Conservation (phyloP, 2,113 vertebrate genomes). For the Hydrolagus affinis region DNA sequence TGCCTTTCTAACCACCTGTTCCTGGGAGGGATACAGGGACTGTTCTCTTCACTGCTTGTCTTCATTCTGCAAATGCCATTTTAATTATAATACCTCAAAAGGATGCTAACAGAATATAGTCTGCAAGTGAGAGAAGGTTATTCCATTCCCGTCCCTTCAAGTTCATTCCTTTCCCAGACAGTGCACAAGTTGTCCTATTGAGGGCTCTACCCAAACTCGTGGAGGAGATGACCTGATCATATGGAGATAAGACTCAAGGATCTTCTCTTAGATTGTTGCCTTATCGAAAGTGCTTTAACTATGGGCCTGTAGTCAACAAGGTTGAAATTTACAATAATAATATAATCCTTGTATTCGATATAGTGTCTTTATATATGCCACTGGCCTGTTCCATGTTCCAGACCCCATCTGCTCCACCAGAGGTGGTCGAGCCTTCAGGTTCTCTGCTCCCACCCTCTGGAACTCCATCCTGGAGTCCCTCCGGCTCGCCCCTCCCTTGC, state of each 20-base stretch:
- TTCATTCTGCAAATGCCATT: background rate
- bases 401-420: too few relatives aligned
- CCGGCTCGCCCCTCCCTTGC: too few relatives aligned
- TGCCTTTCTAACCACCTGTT: background rate
- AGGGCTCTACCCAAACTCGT: background rate
- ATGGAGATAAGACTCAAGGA: background rate
- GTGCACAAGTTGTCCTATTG: background rate
- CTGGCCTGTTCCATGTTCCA: too few relatives aligned
- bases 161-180: background rate
- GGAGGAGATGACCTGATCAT: background rate
- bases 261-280: background rate
- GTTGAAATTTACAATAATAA: too few relatives aligned
- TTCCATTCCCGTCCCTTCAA: background rate
- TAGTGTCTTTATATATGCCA: too few relatives aligned
- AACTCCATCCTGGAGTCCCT: too few relatives aligned
- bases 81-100: background rate
- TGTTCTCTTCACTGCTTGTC: background rate
- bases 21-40: background rate
- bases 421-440: too few relatives aligned
- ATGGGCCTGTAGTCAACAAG: background rate
- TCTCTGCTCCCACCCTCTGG: too few relatives aligned
- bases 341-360: too few relatives aligned
- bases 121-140: background rate
- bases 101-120: background rate
- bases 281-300: background rate